Evolutionary conservation across 64 coral and sea anemone genomes (phyloP), one percentile per base, ranked within the genome.

Genomic region (Pachyseris speciosa): DNA sequence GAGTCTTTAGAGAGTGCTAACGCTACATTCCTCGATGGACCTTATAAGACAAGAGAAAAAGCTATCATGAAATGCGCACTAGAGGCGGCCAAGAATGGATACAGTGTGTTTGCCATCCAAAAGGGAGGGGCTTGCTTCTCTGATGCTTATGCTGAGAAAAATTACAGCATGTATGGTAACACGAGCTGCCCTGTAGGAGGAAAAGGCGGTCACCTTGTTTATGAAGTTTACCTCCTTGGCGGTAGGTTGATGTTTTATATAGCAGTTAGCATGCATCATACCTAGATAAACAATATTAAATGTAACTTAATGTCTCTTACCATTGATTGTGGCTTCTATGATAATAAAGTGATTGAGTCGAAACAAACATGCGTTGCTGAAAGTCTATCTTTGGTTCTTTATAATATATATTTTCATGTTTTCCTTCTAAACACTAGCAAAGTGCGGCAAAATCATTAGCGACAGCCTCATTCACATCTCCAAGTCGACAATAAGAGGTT

Each of bases 401-500:
- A 0, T n/a, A 7, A 39, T 37, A 1, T 2, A 7, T 40, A 38
- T 6, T 17, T 37, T 38, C 34, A 19, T 22, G 37, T 39, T 39
- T 40, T 20, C 20, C 2, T 7, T 28, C 9, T 71, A 4, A 0
- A 71, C n/a, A n/a, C n/a, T n/a, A 79, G 75, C 75, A 29, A 79
- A 79, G 75, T 79, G 51, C 37, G 75, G 75, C 22, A 58, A 79
- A 13, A 30, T 79, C 42, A 20, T 79, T 5, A 24, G 25, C 0
- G 22, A 79, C 45, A 36, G 75, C 44, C 75, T 79, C 34, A 79
- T 79, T 49, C 75, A 79, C 17, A 6, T 51, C 25, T 52, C 75
- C 2, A 15, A 49, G 2, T 49, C 43, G 22, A 52, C 44, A 36
- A 31, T 79, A 0, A 29, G 26, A 31, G 75, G 75, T 3, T 79